phyloP scores from a whole-genome alignment of 2,113 vertebrate genomes.

The Theropithecus gelada region DNA sequence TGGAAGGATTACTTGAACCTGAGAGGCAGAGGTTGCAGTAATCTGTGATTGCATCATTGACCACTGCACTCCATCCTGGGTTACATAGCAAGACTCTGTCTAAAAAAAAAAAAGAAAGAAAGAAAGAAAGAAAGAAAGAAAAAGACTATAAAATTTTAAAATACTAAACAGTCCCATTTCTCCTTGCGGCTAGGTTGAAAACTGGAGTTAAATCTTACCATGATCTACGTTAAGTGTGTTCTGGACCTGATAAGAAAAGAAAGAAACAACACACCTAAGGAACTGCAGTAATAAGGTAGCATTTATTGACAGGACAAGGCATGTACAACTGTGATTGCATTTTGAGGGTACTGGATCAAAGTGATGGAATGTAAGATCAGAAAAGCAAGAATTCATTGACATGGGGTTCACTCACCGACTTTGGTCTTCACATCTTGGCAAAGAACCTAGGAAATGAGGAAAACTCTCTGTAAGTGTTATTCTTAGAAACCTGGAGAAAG shows the following conservation, averaged over 20 bases:
- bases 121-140: too few species aligned
- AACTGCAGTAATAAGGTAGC: background rate
- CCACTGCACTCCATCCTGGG: too few species aligned
- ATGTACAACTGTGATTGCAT: background rate
- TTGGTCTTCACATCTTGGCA: background rate
- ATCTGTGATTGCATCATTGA: too few species aligned
- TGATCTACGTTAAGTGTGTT: background rate
- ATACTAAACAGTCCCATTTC: background rate
- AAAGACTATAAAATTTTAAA: too few species aligned
- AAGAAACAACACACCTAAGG: background rate
- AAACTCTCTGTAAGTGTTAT: background rate
- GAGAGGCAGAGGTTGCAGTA: too few species aligned
- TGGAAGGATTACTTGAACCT: too few species aligned
- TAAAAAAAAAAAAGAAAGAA: too few species aligned
- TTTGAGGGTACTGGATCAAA: background rate
- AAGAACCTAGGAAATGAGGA: background rate
- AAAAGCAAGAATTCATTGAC: background rate
- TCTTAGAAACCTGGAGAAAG: background rate
- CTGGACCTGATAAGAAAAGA: background rate
- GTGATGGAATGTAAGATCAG: background rate
- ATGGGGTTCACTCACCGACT: background rate
- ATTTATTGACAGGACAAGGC: background rate
- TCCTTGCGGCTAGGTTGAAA: background rate
- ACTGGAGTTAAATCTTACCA: background rate
- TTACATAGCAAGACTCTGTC: too few species aligned